phyloP scores from a whole-genome alignment of 2,113 vertebrate species.

The Labeo catla region DNA sequence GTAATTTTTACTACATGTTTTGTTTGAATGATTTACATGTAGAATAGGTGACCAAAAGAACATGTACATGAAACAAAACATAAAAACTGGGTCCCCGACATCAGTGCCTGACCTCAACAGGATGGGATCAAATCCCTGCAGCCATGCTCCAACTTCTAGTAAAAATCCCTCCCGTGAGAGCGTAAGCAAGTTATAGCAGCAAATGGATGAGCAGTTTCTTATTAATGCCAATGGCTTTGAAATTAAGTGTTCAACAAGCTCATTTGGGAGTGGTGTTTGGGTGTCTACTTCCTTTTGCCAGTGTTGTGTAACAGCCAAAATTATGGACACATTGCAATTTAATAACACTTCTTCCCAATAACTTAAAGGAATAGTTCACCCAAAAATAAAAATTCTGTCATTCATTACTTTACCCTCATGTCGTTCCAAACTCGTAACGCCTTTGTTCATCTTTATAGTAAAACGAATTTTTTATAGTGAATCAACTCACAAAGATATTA shows the following conservation, averaged over 20 bases:
- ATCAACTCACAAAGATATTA: neutral
- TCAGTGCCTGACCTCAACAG: neutral
- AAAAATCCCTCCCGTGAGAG: neutral
- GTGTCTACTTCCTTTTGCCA: neutral
- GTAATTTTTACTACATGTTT: neutral
- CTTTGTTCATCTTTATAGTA: no score
- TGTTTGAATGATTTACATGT: neutral
- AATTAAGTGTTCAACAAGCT: conserved; percentile 14
- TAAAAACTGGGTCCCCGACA: neutral
- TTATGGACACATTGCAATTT: neutral
- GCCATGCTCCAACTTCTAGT: neutral
- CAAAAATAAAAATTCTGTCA: no score
- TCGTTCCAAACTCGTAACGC: no score
- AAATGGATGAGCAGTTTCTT: neutral
- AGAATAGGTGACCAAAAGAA: neutral
- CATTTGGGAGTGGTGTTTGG: neutral
- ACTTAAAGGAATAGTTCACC: no score
- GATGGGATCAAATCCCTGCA: neutral
- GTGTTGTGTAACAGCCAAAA: neutral
- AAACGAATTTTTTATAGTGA: neutral
- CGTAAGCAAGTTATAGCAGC: neutral
- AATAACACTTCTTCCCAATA: neutral
- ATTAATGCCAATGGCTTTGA: conserved; percentile 4
- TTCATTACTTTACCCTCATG: no score
- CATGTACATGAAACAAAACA: neutral